Base-by-base conservation (phyloP, 92 coral and sea anemone genomes). In the Chrysogorgia sp. region DNA sequence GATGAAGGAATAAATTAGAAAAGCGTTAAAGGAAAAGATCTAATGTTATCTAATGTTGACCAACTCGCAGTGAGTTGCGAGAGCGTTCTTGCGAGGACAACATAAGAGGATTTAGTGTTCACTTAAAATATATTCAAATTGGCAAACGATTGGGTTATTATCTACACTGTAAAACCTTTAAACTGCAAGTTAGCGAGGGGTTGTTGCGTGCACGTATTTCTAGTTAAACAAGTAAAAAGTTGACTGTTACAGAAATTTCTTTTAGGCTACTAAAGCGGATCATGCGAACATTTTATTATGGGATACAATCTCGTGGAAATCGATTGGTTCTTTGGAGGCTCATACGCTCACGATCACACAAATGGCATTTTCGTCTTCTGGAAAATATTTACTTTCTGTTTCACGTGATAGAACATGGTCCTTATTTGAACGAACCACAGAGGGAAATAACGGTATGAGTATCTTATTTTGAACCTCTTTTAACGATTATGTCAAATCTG, bases 321-420 rank as follows among this genome's bases (percentile, higher is more conserved):
- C 88, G 75, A 70, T 94, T 17, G 78, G 90, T 40, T 81, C 90
- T 0, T 82, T 94, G 22, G 81, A 83, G 28, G 92, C 90, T 21
- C 98, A 94, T 59, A 68, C 96, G 7, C 89, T 94, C 55, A 94
- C 98, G 24, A 92, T 94, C 19, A 94, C 98, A 0, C 98, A 94
- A 40, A 94, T 94, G 82, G 91, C 90, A 63, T 94, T 94, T 81
- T 84, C 90, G 45, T 90, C 85, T 72, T 74, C 89, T 78, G 98
- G 98, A 70, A 91, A 84, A 92, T 90, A 90, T 75, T 80, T 94
- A n/a, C 88, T 94, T 10, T 78, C 98, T 17, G 98, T 94, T 24
- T 94, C 98, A 87, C 96, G 98, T 62, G 98, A 94, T 60, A 92
- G 98, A 28, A 86, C 90, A 9, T 94, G 98, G 98, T 90, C 91